These are phyloP conservation scores for Sceloporus undulatus DNA, from an alignment of 2,113 vertebrate species.

Conservation along the genomic window DNA sequence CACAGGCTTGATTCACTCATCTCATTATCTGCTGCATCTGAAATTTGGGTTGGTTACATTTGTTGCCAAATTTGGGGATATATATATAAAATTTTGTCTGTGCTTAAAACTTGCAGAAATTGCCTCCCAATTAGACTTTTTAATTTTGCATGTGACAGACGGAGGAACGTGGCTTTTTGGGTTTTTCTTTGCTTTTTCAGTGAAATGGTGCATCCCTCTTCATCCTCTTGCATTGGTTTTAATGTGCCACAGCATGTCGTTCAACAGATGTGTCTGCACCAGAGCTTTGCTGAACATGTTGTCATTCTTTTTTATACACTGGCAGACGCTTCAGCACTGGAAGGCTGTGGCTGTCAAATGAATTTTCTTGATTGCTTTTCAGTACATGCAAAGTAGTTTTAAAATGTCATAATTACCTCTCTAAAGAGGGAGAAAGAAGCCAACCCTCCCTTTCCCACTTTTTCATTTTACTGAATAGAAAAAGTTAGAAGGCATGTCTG, in stretches of 20 bases:
- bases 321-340: constrained; percentile 55
- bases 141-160: constrained; percentile 19
- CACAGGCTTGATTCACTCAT: accelerated
- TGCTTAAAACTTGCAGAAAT: constrained; percentile 37
- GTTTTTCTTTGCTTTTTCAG: constrained; percentile 32
- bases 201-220: constrained; percentile 12
- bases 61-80: neutral
- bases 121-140: constrained; percentile 33
- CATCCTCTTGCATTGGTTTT: constrained; percentile 26
- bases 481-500: constrained; percentile 36
- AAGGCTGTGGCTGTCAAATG: constrained; percentile 70
- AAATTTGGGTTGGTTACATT: constrained; percentile 30
- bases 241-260: constrained; percentile 39
- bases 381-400: constrained; percentile 66
- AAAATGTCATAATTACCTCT: constrained; percentile 71
- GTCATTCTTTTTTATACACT: constrained; percentile 57
- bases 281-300: constrained; percentile 45
- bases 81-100: neutral
- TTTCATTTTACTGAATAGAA: constrained; percentile 21
- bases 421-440: constrained; percentile 15
- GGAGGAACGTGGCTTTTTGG: neutral
- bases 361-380: constrained; percentile 72
- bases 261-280: constrained; percentile 47
- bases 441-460: constrained; percentile 36
- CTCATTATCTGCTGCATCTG: neutral